A percentile compares a stretch with the other conserved stretches of the same genome.
These are phyloP conservation scores for Dicrurus megarhynchus DNA, from an alignment of 2,113 vertebrate species.

Conservation along the genomic window DNA sequence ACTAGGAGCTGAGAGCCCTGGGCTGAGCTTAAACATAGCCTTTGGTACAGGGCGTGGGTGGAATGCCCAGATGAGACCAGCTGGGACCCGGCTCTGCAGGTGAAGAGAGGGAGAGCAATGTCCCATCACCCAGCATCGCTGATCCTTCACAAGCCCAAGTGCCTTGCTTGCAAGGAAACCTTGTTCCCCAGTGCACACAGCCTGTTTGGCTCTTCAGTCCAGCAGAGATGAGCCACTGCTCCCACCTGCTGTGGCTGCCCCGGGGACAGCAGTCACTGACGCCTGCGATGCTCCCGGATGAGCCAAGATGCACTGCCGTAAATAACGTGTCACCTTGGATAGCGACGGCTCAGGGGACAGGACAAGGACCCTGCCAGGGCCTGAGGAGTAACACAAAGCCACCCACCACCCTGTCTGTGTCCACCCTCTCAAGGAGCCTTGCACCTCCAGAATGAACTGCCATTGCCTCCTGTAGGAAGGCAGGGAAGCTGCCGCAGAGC, in stretches of 20 bases:
- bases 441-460: neutral
- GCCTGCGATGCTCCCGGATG: neutral
- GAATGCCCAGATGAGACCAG: neutral
- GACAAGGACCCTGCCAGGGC: neutral
- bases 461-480: neutral
- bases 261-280: rapidly evolving
- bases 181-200: rapidly evolving
- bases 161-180: neutral
- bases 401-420: neutral
- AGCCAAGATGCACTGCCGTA: rapidly evolving
- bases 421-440: neutral
- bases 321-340: neutral
- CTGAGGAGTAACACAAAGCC: neutral
- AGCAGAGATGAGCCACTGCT: neutral
- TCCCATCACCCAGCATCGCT: neutral
- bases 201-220: neutral
- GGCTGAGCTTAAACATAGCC: neutral
- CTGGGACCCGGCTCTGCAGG: neutral
- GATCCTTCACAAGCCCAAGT: rapidly evolving
- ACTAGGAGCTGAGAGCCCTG: rapidly evolving
- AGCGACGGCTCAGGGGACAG: rapidly evolving
- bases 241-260: neutral
- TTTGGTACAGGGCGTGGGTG: neutral
- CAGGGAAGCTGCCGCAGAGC: neutral
- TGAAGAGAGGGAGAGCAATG: neutral